Evolutionary conservation across 2,113 vertebrate species (phyloP), one percentile per base, ranked within the genome.

Genomic region (Erythrocebus patas): DNA sequence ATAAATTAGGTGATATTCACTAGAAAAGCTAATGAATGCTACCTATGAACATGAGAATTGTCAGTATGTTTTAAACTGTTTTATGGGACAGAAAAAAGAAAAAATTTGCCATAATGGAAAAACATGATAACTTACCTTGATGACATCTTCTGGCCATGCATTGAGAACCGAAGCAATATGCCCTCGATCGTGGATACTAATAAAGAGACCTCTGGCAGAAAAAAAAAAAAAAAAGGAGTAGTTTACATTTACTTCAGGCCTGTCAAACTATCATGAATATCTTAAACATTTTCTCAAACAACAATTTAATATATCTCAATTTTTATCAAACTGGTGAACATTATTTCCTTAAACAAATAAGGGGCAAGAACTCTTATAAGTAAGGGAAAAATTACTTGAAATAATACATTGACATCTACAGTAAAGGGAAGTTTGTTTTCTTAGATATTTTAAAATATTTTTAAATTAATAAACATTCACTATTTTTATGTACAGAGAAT

Each of bases 131-230:
- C 98, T 98, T 98, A 99, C 99, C 98, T 98, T 99, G 97, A 99
- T 95, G 43, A 98, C 97, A 84, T 98, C 99, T 98, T 99, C 99
- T 83, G 99, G 99, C 99, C 99, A 99, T 84, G 99, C 99, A 96
- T 99, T 99, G 80, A 99, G 99, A 92, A 99, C 48, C 2, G 99
- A 99, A 97, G 99, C 98, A 72, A 99, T 99, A 96, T 99, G 99
- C 25, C 99, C 99, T 84, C 98, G 98, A 97, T 99, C 99, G 82
- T 99, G 99, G 92, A 99, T 99, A 68, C 99, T 99, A 98, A 99
- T 99, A 98, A 99, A 99, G 89, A 99, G 99, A 48, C 99, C 99
- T 98, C 99, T 99, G 98, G 20, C 97, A 98, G 48, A 6, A 76
- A 96, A 43, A 43, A 45, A 22, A 32, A 96, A 95, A 86, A 85